Conservation (phyloP, 2,888 invertebrate genomes). For the Choristoneura rosaceana region DNA sequence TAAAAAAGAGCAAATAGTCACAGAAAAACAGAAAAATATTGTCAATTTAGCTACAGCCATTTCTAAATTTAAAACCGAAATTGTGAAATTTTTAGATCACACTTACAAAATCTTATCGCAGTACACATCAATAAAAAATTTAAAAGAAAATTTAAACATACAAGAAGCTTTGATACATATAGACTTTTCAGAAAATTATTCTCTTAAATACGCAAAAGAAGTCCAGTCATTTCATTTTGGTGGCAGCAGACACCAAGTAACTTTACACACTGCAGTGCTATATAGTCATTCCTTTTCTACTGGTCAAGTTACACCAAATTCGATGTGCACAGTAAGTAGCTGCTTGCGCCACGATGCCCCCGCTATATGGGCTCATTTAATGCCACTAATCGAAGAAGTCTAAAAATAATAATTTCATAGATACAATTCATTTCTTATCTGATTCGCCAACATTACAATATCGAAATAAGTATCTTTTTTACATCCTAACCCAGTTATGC, state of each 20-base stretch:
- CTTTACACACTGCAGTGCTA: slow-evolving; percentile 10
- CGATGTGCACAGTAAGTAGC: slow-evolving; percentile 42
- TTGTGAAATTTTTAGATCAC: slow-evolving; percentile 13
- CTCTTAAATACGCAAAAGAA: slow-evolving; percentile 24
- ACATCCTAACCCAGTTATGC: no score
- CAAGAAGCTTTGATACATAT: slow-evolving; percentile 30
- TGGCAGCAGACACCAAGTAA: slow-evolving; percentile 19
- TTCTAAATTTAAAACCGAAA: not conserved
- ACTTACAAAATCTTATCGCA: slow-evolving; percentile 25
- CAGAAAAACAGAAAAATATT: slow-evolving; percentile 18
- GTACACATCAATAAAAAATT: slow-evolving; percentile 16
- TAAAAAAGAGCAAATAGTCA: slow-evolving; percentile 21
- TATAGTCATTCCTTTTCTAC: not conserved
- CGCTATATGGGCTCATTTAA: slow-evolving; percentile 32
- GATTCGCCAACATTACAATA: slow-evolving; percentile 17
- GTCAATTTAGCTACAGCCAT: slow-evolving; percentile 5
- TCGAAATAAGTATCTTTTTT: slow-evolving; percentile 6
- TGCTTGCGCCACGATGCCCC: slow-evolving; percentile 39
- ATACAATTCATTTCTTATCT: not conserved
- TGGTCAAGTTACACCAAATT: slow-evolving; percentile 41
- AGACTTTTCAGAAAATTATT: slow-evolving; percentile 37
- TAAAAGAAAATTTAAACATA: slow-evolving; percentile 18
- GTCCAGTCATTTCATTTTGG: slow-evolving; percentile 32
- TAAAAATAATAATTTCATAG: not conserved
- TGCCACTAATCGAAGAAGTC: not conserved